Evolutionary conservation across 2,113 vertebrate species (phyloP).

Genomic region (Tachysurus fulvidraco): DNA sequence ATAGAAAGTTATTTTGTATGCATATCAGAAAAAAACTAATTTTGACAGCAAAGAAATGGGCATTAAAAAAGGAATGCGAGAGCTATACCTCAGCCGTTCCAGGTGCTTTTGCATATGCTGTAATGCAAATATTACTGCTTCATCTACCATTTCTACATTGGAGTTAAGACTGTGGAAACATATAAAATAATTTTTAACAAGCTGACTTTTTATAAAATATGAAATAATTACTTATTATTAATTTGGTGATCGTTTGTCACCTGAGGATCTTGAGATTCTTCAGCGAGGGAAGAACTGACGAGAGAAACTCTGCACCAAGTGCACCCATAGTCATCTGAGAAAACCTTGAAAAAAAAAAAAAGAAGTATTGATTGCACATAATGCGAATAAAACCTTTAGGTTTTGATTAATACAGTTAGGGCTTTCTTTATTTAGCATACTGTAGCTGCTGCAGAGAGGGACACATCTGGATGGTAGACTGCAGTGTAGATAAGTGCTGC

Average conservation of each 20-base stretch:
- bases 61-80: not conserved
- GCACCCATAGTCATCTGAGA: slow-evolving; percentile 65
- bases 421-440: slow-evolving; percentile 66
- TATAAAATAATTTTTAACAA: not conserved
- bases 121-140: slow-evolving; percentile 56
- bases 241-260: slow-evolving; percentile 49
- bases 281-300: slow-evolving; percentile 60
- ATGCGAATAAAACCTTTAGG: too few relatives aligned
- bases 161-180: slow-evolving; percentile 58
- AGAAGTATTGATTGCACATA: not conserved
- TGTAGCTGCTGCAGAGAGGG: slow-evolving; percentile 72
- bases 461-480: slow-evolving; percentile 61
- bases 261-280: slow-evolving; percentile 64
- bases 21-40: not conserved
- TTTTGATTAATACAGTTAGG: not conserved
- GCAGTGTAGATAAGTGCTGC: slow-evolving; percentile 45
- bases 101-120: slow-evolving; percentile 68
- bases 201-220: not conserved
- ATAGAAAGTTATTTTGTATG: not conserved
- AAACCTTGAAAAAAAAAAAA: slow-evolving; percentile 67
- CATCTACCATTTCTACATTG: slow-evolving; percentile 49
- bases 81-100: slow-evolving; percentile 75
- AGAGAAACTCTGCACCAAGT: slow-evolving; percentile 60
- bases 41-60: not conserved
- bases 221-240: not conserved